phyloP scores from a whole-genome alignment of 2,797 vertebrate genomes.

The Chanos chanos region DNA sequence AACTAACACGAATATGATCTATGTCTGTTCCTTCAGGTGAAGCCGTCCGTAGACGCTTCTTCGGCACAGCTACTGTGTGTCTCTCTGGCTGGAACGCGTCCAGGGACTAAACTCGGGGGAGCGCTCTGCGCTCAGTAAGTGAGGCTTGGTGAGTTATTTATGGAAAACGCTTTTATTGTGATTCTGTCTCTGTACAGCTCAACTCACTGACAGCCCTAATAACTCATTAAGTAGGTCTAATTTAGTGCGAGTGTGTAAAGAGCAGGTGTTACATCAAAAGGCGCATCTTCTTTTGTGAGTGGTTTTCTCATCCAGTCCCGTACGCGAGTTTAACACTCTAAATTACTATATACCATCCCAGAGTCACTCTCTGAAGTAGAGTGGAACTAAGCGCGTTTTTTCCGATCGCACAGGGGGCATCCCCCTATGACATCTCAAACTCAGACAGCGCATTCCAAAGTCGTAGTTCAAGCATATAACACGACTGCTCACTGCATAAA shows the following conservation, averaged over 20 bases:
- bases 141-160: constrained; percentile 6
- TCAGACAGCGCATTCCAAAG: constrained; percentile 60
- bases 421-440: constrained; percentile 35
- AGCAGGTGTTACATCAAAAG: neutral
- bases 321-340: too few relatives aligned
- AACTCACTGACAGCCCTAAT: too few relatives aligned
- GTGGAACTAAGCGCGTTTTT: neutral
- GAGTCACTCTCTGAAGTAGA: neutral
- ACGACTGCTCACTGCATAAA: constrained; percentile 67
- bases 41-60: constrained; percentile 8
- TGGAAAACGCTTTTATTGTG: constrained; percentile 13
- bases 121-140: neutral
- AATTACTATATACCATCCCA: too few relatives aligned
- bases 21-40: constrained; percentile 61
- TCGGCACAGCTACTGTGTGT: constrained; percentile 22
- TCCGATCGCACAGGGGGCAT: constrained; percentile 7
- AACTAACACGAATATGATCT: constrained; percentile 57
- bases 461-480: constrained; percentile 55
- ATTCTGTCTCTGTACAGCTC: neutral
- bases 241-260: neutral
- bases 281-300: neutral
- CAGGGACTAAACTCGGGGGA: constrained; percentile 13
- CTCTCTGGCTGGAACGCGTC: constrained; percentile 33
- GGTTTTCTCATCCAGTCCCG: too few relatives aligned
- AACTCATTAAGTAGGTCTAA: neutral